Evolutionary conservation across 1,140 invertebrate genomes (phyloP).

Genomic region (Heliconius eleuchia): DNA sequence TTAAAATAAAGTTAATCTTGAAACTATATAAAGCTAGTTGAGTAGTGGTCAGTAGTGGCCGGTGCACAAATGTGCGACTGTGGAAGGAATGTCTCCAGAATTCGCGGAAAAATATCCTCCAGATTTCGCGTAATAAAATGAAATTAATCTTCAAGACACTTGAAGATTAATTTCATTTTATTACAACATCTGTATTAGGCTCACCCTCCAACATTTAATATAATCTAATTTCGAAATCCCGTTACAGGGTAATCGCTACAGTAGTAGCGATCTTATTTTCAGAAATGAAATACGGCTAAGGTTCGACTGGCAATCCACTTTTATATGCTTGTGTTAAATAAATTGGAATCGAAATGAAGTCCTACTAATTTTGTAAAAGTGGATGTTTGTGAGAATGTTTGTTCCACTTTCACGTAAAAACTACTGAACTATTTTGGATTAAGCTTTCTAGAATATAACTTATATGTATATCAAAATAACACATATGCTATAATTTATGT

Average conservation of each 20-base stretch:
- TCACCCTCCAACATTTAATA: background rate
- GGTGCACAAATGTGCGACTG: no score
- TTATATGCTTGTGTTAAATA: background rate
- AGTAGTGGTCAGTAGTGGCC: no score
- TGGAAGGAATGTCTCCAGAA: no score
- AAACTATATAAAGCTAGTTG: no score
- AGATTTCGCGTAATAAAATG: no score
- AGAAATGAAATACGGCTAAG: background rate
- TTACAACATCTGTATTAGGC: background rate
- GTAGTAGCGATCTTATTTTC: background rate
- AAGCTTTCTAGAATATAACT: no score
- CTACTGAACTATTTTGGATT: no score
- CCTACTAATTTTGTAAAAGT: background rate
- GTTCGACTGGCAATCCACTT: background rate
- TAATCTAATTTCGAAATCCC: background rate
- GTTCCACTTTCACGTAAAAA: background rate
- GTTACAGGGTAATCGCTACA: background rate
- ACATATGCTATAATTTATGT: no score
- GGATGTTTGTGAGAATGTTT: background rate
- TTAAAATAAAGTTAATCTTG: no score
- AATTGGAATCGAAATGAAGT: background rate
- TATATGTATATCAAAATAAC: no score
- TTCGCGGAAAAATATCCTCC: no score
- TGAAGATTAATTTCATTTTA: constrained; percentile 1
- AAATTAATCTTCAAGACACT: background rate